Conservation (phyloP, 2,888 invertebrate species). For the Lasioglossum lativentre region DNA sequence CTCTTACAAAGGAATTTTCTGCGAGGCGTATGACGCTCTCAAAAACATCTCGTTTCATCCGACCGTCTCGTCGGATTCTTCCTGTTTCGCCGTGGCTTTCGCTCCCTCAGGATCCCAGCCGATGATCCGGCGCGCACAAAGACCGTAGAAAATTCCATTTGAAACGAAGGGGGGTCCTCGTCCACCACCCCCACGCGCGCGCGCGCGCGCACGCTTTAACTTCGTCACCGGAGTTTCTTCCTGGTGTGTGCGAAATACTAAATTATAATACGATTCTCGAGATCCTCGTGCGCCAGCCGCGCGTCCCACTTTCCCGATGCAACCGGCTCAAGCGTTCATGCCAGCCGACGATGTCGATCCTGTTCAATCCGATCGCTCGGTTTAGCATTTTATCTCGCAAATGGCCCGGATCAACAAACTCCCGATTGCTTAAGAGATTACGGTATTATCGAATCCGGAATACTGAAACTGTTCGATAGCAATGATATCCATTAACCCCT, state of each 20-base stretch:
- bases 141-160: constrained; percentile 19
- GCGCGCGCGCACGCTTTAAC: constrained; percentile 9
- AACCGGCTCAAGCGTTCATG: not conserved
- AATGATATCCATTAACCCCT: too few relatives aligned
- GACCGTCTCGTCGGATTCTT: not conserved
- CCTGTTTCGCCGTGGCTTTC: not conserved
- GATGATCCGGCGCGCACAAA: constrained; percentile 25
- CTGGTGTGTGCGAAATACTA: not conserved
- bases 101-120: not conserved
- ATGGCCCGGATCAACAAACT: not conserved
- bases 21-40: not conserved
- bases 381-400: not conserved
- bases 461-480: not conserved
- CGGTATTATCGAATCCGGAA: not conserved
- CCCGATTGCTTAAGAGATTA: not conserved
- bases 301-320: not conserved
- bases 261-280: constrained; percentile 24
- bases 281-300: not conserved
- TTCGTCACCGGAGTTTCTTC: constrained; percentile 18
- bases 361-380: not conserved
- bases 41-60: not conserved
- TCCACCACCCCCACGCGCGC: too few relatives aligned
- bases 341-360: not conserved
- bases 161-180: not conserved
- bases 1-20: not conserved